A percentile compares a stretch with the other conserved stretches of the same genome.
Conservation (phyloP, 2,113 vertebrate genomes). For the Myanophis thanlyinensis region DNA sequence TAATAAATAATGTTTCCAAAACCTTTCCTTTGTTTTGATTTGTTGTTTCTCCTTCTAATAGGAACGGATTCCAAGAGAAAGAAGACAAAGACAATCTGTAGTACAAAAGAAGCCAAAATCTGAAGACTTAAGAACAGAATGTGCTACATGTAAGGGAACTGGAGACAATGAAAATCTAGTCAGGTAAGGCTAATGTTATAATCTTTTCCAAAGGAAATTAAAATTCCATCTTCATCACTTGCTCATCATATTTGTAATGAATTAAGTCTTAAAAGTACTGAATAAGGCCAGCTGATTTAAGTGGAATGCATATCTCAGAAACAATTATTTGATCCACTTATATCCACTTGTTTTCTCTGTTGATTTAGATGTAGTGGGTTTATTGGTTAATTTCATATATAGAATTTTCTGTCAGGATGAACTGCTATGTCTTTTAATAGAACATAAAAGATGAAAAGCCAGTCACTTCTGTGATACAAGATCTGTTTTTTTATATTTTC, state of each 20-base stretch:
- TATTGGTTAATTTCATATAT: neutral
- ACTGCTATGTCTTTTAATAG: slow-evolving; percentile 23
- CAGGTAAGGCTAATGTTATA: slow-evolving; percentile 77
- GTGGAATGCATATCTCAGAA: slow-evolving; percentile 33
- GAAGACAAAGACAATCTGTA: slow-evolving; percentile 87
- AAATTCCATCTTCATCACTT: slow-evolving; percentile 72
- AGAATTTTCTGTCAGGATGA: slow-evolving; percentile 33
- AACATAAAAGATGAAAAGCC: slow-evolving; percentile 45
- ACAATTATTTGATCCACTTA: slow-evolving; percentile 60
- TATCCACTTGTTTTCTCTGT: slow-evolving; percentile 66
- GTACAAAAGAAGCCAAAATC: slow-evolving; percentile 93
- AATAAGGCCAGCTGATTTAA: slow-evolving; percentile 25
- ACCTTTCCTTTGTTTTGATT: slow-evolving; percentile 35
- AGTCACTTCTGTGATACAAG: slow-evolving; percentile 1
- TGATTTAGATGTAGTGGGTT: slow-evolving; percentile 63
- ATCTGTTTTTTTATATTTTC: slow-evolving; percentile 17
- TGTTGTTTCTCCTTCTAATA: slow-evolving; percentile 61
- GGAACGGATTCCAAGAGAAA: slow-evolving; percentile 89
- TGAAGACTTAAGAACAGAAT: slow-evolving; percentile 92
- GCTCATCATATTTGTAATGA: slow-evolving; percentile 50
- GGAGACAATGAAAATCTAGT: slow-evolving; percentile 98
- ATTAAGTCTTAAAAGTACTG: neutral
- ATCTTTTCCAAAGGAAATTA: slow-evolving; percentile 66
- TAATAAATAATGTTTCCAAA: slow-evolving; percentile 34
- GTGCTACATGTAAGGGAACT: slow-evolving; percentile 89